Conservation (phyloP, 2,797 vertebrate genomes). For the Cryptoprocta ferox region DNA sequence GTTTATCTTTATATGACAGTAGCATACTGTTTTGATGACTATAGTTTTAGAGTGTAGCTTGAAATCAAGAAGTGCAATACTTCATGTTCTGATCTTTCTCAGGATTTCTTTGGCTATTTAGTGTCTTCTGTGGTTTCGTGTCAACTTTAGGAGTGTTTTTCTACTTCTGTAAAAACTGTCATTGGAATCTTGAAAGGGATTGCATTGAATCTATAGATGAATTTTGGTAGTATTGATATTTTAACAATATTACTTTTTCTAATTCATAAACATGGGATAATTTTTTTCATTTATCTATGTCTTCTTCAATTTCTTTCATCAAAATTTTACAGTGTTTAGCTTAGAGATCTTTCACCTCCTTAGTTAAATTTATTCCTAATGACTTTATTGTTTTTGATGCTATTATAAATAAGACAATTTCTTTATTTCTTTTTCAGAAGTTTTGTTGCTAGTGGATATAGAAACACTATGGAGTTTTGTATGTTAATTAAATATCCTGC, state of each 20-base stretch:
- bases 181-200: background rate
- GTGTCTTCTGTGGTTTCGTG: background rate
- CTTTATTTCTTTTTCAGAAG: background rate
- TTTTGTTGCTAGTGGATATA: background rate
- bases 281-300: background rate
- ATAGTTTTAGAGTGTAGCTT: background rate
- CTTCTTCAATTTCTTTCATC: background rate
- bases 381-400: background rate
- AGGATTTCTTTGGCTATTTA: background rate
- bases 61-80: background rate
- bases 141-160: background rate
- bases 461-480: background rate
- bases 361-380: background rate
- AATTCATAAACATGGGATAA: background rate
- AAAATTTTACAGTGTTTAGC: background rate
- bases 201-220: background rate
- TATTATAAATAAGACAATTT: background rate
- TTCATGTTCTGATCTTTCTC: background rate
- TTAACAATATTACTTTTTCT: background rate
- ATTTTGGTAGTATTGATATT: background rate
- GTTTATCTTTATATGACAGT: background rate
- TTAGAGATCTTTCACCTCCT: background rate
- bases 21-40: background rate
- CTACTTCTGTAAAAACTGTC: background rate
- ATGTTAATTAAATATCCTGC: background rate